These are phyloP conservation scores for Drosophila percnosoma DNA, from an alignment of 2,888 invertebrate genomes.

Conservation along the genomic window DNA sequence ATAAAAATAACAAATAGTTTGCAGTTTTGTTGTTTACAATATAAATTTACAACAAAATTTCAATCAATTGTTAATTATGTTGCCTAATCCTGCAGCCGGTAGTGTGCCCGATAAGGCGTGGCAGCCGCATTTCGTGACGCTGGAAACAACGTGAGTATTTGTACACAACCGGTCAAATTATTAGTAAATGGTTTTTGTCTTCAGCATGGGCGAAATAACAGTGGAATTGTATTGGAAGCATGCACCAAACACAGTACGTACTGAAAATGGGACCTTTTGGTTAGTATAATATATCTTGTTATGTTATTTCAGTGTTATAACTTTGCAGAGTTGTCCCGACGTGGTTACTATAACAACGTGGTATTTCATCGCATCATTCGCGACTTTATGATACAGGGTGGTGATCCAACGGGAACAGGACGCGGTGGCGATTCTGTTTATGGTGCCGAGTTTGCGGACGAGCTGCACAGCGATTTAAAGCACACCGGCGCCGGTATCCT, in stretches of 20 bases:
- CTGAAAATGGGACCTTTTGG: fast-evolving
- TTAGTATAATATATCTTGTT: neutral
- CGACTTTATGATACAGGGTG: conserved; percentile 97
- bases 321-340: conserved; percentile 96
- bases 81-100: conserved; percentile 57
- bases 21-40: neutral
- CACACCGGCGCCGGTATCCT: conserved; percentile 96
- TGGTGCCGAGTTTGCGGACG: conserved; percentile 97
- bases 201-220: conserved; percentile 96
- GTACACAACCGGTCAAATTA: neutral
- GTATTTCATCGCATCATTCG: conserved; percentile 98
- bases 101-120: conserved; percentile 94
- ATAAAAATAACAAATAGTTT: neutral
- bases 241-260: conserved; percentile 91
- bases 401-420: conserved; percentile 98
- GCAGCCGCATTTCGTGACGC: conserved; percentile 93
- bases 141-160: conserved; percentile 92
- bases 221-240: conserved; percentile 99
- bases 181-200: conserved; percentile 3
- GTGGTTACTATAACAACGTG: conserved; percentile 98
- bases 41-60: neutral
- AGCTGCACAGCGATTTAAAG: conserved; percentile 96
- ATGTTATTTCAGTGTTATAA: conserved; percentile 89
- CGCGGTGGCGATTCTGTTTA: conserved; percentile 98
- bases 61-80: conserved; percentile 26